Conservation (phyloP, 2,888 invertebrate species). For the Oconnorella tubifera region DNA sequence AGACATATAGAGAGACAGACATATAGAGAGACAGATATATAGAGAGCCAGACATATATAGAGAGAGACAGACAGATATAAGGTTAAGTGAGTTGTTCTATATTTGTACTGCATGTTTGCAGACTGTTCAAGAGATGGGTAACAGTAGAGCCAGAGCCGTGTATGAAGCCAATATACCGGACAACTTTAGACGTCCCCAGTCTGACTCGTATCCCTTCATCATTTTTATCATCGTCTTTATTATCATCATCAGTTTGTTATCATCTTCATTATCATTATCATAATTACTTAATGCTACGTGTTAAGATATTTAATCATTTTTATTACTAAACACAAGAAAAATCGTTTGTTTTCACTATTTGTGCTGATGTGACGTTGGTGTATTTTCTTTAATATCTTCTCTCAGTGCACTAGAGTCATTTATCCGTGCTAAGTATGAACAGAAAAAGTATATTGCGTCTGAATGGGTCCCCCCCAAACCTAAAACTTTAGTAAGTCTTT, state of each 20-base stretch:
- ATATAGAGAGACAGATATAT: too few relatives aligned
- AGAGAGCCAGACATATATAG: too few relatives aligned
- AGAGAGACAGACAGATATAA: too few relatives aligned
- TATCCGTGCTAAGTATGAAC: conserved; percentile 96
- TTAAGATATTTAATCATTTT: too few relatives aligned
- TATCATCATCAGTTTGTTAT: too few relatives aligned
- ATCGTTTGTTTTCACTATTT: too few relatives aligned
- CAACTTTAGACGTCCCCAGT: conserved; percentile 83
- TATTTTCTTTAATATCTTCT: background rate
- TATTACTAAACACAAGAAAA: too few relatives aligned
- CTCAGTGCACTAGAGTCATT: conserved; percentile 74
- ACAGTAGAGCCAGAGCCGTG: conserved; percentile 86
- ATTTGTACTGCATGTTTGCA: conserved; percentile 40
- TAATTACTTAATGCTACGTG: too few relatives aligned
- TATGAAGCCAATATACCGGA: conserved; percentile 96
- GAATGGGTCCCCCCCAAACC: conserved; percentile 79
- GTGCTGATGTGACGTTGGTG: too few relatives aligned
- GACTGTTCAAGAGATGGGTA: conserved; percentile 94
- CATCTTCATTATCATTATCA: too few relatives aligned
- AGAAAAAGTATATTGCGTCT: conserved; percentile 94
- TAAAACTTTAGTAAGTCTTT: conserved; percentile 12
- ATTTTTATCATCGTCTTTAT: too few relatives aligned
- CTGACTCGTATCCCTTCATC: conserved; percentile 59
- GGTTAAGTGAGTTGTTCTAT: too few relatives aligned
- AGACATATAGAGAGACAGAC: background rate